These are phyloP conservation scores for Eurypyga helias DNA, from an alignment of 2,113 vertebrate species.

Conservation along the genomic window DNA sequence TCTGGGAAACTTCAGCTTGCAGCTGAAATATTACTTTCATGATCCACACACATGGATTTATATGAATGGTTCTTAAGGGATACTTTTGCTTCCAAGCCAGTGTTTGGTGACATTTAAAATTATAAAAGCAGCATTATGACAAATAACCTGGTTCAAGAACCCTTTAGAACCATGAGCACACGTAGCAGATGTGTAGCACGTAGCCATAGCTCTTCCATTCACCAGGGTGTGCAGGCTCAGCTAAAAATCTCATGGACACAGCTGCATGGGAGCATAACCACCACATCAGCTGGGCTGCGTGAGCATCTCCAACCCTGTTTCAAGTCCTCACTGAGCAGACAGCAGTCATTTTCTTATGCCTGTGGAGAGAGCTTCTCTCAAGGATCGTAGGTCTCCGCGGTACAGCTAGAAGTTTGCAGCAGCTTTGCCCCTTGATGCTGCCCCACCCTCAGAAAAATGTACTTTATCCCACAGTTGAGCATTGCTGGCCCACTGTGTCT, in stretches of 20 bases:
- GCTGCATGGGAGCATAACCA: not conserved
- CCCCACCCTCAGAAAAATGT: not conserved
- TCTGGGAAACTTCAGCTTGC: slow-evolving; percentile 1
- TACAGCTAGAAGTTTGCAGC: not conserved
- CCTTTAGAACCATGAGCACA: not conserved
- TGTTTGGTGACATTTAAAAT: slow-evolving; percentile 14
- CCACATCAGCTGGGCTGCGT: not conserved
- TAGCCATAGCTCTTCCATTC: not conserved
- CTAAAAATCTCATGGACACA: not conserved
- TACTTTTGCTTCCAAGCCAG: not conserved
- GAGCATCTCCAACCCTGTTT: not conserved
- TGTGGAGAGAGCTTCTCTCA: not conserved
- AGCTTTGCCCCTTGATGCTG: not conserved
- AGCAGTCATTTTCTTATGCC: not conserved
- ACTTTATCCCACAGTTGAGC: not conserved
- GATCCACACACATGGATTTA: not conserved
- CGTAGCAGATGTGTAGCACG: accelerated
- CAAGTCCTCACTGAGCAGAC: not conserved
- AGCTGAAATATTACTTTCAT: not conserved
- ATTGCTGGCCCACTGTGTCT: not conserved
- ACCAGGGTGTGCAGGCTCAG: not conserved
- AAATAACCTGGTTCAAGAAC: not conserved
- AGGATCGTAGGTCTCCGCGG: not conserved
- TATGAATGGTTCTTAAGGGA: not conserved
- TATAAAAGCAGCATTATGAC: not conserved